These are phyloP conservation scores for Orthonyx spaldingii DNA, from an alignment of 2,113 vertebrate genomes.

Conservation along the genomic window DNA sequence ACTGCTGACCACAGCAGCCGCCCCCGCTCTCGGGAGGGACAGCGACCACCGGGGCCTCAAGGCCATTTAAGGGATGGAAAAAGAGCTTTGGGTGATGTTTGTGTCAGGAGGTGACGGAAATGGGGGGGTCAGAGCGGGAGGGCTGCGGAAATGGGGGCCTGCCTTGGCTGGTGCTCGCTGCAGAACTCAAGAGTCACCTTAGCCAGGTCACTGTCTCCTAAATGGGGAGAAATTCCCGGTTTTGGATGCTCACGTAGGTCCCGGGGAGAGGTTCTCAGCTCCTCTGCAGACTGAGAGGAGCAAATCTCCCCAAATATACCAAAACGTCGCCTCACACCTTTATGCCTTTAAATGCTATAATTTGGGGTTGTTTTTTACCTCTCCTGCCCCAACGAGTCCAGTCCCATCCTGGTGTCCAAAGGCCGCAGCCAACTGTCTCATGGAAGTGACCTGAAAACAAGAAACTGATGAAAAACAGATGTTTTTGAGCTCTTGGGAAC, in stretches of 20 bases:
- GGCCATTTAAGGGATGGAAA: background rate
- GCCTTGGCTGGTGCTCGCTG: background rate
- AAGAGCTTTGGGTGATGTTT: background rate
- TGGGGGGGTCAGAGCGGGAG: background rate
- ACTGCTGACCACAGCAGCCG: background rate
- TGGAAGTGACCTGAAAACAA: background rate
- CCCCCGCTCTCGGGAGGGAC: background rate
- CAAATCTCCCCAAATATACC: background rate
- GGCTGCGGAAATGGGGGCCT: background rate
- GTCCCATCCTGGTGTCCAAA: background rate
- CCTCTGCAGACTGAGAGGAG: background rate
- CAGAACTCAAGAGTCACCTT: background rate
- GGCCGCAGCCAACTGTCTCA: background rate
- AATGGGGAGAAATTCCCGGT: background rate
- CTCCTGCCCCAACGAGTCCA: background rate
- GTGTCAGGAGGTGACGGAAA: background rate
- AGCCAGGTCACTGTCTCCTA: background rate
- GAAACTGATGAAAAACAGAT: background rate
- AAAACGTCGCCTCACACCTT: background rate
- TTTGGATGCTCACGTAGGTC: background rate
- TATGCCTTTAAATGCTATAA: background rate
- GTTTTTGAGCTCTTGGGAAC: background rate
- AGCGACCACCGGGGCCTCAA: background rate
- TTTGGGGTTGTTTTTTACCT: background rate
- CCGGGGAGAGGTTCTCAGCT: background rate